Percentiles rank a stretch among this genome's conserved stretches.
These are phyloP conservation scores for Triplophysa dalaica DNA, from an alignment of 2,113 vertebrate species.

Conservation along the genomic window DNA sequence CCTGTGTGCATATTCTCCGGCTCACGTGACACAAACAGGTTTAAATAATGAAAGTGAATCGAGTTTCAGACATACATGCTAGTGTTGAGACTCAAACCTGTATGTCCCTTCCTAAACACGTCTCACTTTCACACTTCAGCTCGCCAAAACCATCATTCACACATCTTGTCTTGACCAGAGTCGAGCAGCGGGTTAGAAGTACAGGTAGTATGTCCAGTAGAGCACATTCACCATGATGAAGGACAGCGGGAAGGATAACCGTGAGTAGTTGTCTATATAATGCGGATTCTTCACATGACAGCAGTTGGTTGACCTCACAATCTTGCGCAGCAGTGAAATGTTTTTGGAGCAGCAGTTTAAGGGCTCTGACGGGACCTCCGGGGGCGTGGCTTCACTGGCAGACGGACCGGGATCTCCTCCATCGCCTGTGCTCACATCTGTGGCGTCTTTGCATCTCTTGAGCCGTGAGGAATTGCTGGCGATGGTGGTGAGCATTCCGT, in stretches of 20 bases:
- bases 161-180: too few species aligned
- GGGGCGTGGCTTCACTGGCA: conserved; percentile 58
- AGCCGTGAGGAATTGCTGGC: conserved; percentile 63
- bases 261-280: conserved; percentile 91
- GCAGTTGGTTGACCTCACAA: conserved; percentile 75
- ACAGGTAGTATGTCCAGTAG: conserved; percentile 91
- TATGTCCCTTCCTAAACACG: too few species aligned
- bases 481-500: conserved; percentile 79
- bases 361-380: conserved; percentile 48
- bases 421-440: conserved; percentile 37
- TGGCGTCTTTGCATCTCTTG: conserved; percentile 33
- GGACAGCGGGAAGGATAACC: conserved; percentile 83
- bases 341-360: conserved; percentile 64
- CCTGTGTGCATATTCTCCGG: too few species aligned
- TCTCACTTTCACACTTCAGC: too few species aligned
- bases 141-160: too few species aligned
- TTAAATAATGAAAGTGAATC: neutral
- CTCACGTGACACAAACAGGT: too few species aligned
- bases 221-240: conserved; percentile 87
- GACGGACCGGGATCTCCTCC: conserved; percentile 47
- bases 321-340: conserved; percentile 72
- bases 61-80: neutral
- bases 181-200: conserved; percentile 72
- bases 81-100: too few species aligned
- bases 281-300: conserved; percentile 87